Base-by-base conservation (phyloP, 1,140 invertebrate species). In the Drosophila guanche region DNA sequence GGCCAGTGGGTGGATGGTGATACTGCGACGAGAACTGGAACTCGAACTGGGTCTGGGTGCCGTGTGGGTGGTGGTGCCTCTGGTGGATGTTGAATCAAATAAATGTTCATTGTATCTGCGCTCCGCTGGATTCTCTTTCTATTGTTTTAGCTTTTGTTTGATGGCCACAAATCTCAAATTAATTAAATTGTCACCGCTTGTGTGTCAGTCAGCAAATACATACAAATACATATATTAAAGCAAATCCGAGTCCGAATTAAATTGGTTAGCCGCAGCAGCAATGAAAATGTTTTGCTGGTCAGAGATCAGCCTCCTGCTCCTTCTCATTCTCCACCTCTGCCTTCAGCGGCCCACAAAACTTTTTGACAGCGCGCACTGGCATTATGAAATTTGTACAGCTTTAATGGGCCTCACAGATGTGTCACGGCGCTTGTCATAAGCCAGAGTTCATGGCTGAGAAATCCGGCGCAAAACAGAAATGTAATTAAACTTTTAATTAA, bases 401-500 rank as follows among this genome's bases (percentile, higher is more conserved):
- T 20, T 88, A 86, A 86, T 85, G 74, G 71, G 63, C 53, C 50
- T 23, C 41, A 65, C 81, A 86, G 81, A 69, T 88, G 41, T 65
- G 41, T 65, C 48, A 57, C 55, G 42, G 54, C 16, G 56, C 40
- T 43, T 22, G 47, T 41, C 45, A 4, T 61, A 42, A 45, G 33
- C 45, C 52, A 57, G 76, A 71, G 77, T 84, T 86, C 81, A 86
- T 55, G 48, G 76, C 20, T 29, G 51, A 10, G 52, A 55, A 68
- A 57, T 67, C 66, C 62, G 67, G 58, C 50, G 45, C 65, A 42
- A 51, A 61, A 72, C 76, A 80, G 69, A 77, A 67, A 67, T 63
- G 62, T 65, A 86, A 86, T 86, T 86, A 68, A 78, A 88, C 54
- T 78, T 86, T 88, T 86, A 81, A 86, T 78, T 81, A 86, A 88